A percentile compares a stretch with the other conserved stretches of the same genome.
Conservation (phyloP, 1,140 invertebrate genomes). For the Camponotus vicinus region DNA sequence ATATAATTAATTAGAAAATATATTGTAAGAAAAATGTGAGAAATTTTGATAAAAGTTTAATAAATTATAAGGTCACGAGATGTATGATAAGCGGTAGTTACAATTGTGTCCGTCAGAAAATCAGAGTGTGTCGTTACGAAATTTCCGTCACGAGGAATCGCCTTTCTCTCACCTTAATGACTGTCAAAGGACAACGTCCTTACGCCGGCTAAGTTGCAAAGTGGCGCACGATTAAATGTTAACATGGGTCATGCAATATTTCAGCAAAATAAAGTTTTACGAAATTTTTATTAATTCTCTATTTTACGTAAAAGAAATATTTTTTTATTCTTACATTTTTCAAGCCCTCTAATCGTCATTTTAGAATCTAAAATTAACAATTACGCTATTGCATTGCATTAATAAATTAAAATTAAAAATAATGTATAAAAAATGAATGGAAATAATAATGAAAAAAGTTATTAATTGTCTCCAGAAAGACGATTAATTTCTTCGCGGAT, state of each 20-base stretch:
- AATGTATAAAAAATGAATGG: neutral
- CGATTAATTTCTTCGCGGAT: neutral
- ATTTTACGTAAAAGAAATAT: neutral
- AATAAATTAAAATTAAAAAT: neutral
- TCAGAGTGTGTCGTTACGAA: constrained; percentile 36
- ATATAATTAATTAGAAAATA: constrained; percentile 5
- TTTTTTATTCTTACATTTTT: neutral
- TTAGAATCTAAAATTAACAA: neutral
- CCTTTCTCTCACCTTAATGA: constrained; percentile 66
- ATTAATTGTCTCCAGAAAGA: neutral
- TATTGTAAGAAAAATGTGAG: neutral
- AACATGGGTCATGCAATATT: neutral
- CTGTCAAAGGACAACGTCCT: constrained; percentile 63
- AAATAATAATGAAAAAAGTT: too few species aligned
- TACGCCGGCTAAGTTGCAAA: constrained; percentile 25
- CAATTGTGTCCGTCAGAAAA: constrained; percentile 19
- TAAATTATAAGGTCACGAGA: neutral
- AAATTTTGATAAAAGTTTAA: neutral
- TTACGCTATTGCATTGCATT: neutral
- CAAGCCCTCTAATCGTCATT: neutral
- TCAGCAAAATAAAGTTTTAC: neutral
- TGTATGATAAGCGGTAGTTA: neutral
- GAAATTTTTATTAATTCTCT: neutral
- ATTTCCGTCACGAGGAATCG: constrained; percentile 50
- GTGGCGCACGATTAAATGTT: constrained; percentile 39